These are phyloP conservation scores for Malaclemys terrapin DNA, from an alignment of 2,113 vertebrate species.

Conservation along the genomic window DNA sequence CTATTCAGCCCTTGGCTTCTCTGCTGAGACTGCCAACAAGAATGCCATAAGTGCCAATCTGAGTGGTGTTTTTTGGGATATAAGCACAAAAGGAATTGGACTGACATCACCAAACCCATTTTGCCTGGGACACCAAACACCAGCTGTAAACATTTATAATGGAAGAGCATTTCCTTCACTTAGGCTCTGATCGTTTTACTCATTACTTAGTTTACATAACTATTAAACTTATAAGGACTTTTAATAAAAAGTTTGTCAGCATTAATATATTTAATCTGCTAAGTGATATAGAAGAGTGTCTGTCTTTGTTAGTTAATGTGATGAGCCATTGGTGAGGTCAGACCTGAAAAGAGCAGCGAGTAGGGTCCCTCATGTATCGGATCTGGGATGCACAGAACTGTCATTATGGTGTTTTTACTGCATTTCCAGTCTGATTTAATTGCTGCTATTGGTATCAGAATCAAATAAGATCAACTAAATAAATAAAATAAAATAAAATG, in stretches of 20 bases:
- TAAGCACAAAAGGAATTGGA: neutral
- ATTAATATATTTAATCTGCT: neutral
- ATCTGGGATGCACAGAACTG: neutral
- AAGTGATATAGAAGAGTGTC: neutral
- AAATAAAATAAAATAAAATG: neutral
- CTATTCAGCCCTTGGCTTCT: neutral
- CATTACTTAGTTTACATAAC: neutral
- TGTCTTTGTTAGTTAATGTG: neutral
- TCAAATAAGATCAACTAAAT: neutral
- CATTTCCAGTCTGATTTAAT: neutral
- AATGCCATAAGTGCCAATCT: neutral
- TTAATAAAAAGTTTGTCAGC: neutral
- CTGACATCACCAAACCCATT: neutral
- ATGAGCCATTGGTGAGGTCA: neutral
- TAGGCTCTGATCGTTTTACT: neutral
- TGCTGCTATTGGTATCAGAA: neutral
- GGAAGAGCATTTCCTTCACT: neutral
- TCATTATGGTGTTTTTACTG: neutral
- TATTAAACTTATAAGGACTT: neutral
- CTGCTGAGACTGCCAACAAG: neutral
- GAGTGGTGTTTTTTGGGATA: neutral
- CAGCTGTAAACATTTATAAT: neutral
- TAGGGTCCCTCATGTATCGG: neutral
- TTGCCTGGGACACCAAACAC: neutral
- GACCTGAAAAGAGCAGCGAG: neutral